These are phyloP conservation scores for Melitaea athalia DNA, from an alignment of 2,888 invertebrate genomes.

Conservation along the genomic window DNA sequence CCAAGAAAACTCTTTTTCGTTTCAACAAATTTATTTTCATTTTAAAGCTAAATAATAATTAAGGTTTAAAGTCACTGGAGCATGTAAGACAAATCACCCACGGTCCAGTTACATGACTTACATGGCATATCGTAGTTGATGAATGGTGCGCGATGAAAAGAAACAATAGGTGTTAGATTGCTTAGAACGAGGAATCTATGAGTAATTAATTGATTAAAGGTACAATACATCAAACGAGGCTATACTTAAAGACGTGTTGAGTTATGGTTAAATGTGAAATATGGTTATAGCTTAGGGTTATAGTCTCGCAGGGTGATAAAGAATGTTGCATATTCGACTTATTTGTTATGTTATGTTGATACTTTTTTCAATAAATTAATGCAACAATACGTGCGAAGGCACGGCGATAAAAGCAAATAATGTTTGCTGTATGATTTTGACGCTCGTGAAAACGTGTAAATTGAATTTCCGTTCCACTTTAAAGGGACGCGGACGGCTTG, in stretches of 20 bases:
- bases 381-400: not conserved
- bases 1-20: conserved; percentile 3
- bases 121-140: conserved; percentile 77
- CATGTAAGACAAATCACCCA: conserved; percentile 71
- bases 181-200: conserved; percentile 56
- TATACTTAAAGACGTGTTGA: not conserved
- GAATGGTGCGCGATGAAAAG: conserved; percentile 60
- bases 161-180: conserved; percentile 73
- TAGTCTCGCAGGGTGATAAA: not conserved
- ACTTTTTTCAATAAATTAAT: not conserved
- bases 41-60: conserved; percentile 30
- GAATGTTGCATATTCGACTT: not conserved
- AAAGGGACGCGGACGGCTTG: conserved; percentile 26
- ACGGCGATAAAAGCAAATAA: not conserved
- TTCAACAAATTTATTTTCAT: not conserved
- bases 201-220: conserved; percentile 75
- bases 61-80: conserved; percentile 60
- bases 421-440: conserved; percentile 19
- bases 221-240: conserved; percentile 62
- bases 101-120: conserved; percentile 70
- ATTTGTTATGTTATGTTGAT: not conserved
- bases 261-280: conserved; percentile 8
- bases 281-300: no score
- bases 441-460: conserved; percentile 24
- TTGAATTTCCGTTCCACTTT: conserved; percentile 27